A percentile compares a stretch with the other conserved stretches of the same genome.
phyloP scores from a whole-genome alignment of 2,888 invertebrate genomes.

The Caenorhabditis sinica region DNA sequence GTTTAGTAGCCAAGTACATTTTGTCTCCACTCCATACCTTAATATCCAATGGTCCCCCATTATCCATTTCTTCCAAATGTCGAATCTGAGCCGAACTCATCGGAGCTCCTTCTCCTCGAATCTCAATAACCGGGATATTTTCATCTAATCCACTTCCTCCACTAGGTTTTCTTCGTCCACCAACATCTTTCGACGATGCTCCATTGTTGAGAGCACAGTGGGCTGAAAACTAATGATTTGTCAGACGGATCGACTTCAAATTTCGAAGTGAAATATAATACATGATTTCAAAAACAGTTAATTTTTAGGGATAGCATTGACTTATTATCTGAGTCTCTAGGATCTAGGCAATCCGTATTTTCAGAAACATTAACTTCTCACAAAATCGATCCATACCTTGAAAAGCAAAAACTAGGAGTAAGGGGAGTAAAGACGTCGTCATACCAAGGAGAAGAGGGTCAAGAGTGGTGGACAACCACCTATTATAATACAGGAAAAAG shows the following conservation, averaged over 20 bases:
- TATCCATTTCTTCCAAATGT: conserved; percentile 81
- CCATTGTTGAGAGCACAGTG: conserved; percentile 46
- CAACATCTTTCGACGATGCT: conserved; percentile 36
- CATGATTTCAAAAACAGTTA: too few relatives aligned
- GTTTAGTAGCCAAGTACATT: too few relatives aligned
- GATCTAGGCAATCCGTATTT: too few relatives aligned
- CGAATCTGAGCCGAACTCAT: conserved; percentile 84
- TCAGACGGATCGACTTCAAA: too few relatives aligned
- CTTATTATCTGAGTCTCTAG: too few relatives aligned
- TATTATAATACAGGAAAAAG: conserved; percentile 29
- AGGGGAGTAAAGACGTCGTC: conserved; percentile 12
- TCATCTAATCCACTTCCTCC: conserved; percentile 75
- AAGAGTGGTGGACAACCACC: conserved; percentile 31
- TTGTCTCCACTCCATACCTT: too few relatives aligned
- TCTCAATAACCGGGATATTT: conserved; percentile 83
- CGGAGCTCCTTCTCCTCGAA: conserved; percentile 83
- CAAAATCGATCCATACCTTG: conserved; percentile 31
- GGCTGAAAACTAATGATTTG: too few relatives aligned
- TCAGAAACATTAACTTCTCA: neutral
- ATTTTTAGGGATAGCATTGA: too few relatives aligned
- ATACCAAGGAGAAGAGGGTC: conserved; percentile 7
- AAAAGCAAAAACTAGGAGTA: conserved; percentile 26
- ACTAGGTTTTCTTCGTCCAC: conserved; percentile 26
- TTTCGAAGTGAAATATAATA: too few relatives aligned
- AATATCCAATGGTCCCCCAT: conserved; percentile 83